phyloP scores from a whole-genome alignment of 2,113 vertebrate genomes.

The Entosphenus tridentatus region DNA sequence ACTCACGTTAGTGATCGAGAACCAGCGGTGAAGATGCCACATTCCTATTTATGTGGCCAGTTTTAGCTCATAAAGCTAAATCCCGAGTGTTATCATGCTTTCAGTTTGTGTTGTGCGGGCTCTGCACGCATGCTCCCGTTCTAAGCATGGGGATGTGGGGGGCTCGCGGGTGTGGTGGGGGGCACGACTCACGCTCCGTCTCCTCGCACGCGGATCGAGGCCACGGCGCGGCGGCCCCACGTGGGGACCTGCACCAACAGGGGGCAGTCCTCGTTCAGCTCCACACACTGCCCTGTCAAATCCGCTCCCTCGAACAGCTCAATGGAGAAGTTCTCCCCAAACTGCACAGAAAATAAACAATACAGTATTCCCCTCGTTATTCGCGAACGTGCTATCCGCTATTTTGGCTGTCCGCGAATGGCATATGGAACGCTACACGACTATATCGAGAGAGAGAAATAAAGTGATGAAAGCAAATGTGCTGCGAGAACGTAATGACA shows the following conservation, averaged over 20 bases:
- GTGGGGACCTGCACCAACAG: slow-evolving; percentile 47
- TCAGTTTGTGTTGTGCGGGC: too few species aligned
- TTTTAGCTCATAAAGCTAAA: background rate
- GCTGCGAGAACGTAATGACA: background rate
- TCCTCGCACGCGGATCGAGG: slow-evolving; percentile 51
- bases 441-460: background rate
- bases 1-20: too few species aligned
- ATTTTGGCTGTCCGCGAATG: background rate
- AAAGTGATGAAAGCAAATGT: background rate
- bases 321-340: slow-evolving; percentile 54
- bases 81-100: background rate
- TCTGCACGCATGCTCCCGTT: too few species aligned
- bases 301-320: slow-evolving; percentile 52
- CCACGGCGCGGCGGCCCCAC: slow-evolving; percentile 50
- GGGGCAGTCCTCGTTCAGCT: slow-evolving; percentile 52
- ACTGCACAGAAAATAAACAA: slow-evolving; percentile 19
- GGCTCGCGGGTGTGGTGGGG: background rate
- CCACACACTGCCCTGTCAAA: slow-evolving; percentile 50
- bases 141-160: too few species aligned
- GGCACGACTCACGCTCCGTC: slow-evolving; percentile 46
- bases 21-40: too few species aligned
- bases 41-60: too few species aligned
- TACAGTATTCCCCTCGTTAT: background rate
- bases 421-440: background rate
- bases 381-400: background rate